Conservation (phyloP, 2,113 vertebrate genomes). For the Mungos mungo region DNA sequence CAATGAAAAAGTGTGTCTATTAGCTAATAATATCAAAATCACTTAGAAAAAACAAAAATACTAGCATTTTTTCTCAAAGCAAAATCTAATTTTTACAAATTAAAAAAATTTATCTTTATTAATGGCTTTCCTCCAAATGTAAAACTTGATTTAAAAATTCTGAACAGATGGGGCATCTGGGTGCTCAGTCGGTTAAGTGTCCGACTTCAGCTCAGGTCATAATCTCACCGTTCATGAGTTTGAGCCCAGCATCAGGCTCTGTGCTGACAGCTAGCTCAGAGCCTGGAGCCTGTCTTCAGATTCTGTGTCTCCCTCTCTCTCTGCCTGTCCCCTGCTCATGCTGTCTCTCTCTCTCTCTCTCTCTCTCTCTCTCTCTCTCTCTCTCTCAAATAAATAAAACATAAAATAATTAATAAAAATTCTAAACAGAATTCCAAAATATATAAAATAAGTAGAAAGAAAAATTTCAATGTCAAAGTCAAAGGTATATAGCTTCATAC, state of each 20-base stretch:
- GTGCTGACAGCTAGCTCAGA: too few relatives aligned
- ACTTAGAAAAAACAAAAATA: background rate
- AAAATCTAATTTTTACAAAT: background rate
- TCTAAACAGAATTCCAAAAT: background rate
- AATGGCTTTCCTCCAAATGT: background rate
- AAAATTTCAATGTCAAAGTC: background rate
- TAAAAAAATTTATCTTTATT: background rate
- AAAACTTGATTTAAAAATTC: background rate
- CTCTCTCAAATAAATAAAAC: too few relatives aligned
- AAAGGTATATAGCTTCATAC: background rate
- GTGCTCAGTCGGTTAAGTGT: too few relatives aligned
- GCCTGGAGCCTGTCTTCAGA: too few relatives aligned
- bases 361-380: too few relatives aligned
- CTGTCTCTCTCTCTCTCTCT: too few relatives aligned
- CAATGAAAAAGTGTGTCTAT: slow-evolving; percentile 12
- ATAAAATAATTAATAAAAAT: background rate
- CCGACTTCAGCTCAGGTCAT: too few relatives aligned
- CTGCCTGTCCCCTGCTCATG: too few relatives aligned
- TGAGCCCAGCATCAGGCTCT: too few relatives aligned
- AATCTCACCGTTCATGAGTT: too few relatives aligned
- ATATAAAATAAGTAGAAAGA: background rate
- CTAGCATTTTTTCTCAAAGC: background rate
- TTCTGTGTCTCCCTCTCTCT: too few relatives aligned
- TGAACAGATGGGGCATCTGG: background rate
- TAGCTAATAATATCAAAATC: background rate